A percentile compares a stretch with the other conserved stretches of the same genome.
These are phyloP conservation scores for Anhinga anhinga DNA, from an alignment of 2,113 vertebrate species.

Conservation along the genomic window DNA sequence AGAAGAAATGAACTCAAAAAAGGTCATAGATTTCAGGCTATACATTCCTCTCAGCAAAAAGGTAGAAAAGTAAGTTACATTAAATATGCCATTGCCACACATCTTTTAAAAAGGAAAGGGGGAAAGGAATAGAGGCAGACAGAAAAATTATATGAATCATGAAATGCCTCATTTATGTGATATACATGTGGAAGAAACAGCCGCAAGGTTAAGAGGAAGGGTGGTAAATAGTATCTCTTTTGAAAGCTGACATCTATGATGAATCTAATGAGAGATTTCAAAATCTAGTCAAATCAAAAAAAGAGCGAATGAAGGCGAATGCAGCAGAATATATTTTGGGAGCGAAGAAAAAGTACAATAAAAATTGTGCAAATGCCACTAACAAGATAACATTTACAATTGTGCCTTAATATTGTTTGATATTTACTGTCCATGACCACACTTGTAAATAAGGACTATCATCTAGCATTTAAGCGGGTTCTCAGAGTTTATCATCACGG, in stretches of 20 bases:
- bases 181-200: neutral
- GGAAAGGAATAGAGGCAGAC: neutral
- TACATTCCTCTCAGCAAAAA: neutral
- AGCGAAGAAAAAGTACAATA: constrained; percentile 2
- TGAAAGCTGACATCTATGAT: neutral
- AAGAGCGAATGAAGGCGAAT: neutral
- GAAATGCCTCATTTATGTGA: neutral
- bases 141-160: neutral
- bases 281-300: neutral
- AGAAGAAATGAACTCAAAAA: neutral
- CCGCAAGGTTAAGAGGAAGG: neutral
- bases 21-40: neutral
- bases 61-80: neutral
- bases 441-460: constrained; percentile 22
- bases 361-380: constrained; percentile 60
- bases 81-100: neutral
- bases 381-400: constrained; percentile 49
- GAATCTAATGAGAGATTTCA: neutral
- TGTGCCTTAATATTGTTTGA: constrained; percentile 11
- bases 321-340: neutral
- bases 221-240: neutral
- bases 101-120: neutral
- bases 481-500: neutral
- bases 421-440: constrained; percentile 8
- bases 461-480: constrained; percentile 18